Percentiles rank a stretch among this genome's conserved stretches.
phyloP scores from a whole-genome alignment of 2,113 vertebrate genomes.

The Mungos mungo region DNA sequence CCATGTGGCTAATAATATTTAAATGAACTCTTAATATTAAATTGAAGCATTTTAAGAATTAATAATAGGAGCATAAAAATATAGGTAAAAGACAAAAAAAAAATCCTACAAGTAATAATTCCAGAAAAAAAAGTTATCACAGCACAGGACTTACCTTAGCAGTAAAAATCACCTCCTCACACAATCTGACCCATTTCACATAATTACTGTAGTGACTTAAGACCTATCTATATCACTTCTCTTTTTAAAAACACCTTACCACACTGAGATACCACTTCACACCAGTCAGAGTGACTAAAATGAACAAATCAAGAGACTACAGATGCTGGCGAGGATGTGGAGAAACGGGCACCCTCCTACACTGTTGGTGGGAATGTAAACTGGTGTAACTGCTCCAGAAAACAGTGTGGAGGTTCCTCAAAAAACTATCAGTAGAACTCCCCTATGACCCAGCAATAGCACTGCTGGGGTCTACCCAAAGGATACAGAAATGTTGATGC shows the following conservation, averaged over 20 bases:
- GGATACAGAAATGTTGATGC: no score
- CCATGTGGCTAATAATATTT: background rate
- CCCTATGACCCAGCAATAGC: no score
- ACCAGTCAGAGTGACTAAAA: no score
- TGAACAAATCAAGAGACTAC: no score
- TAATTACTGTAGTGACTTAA: background rate
- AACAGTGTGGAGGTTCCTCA: no score
- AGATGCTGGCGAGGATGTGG: no score
- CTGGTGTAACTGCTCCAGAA: no score
- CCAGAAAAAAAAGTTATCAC: background rate
- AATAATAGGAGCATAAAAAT: background rate
- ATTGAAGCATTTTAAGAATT: background rate
- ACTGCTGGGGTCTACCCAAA: no score
- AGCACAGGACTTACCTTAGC: background rate
- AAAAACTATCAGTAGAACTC: no score
- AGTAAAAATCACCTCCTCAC: background rate
- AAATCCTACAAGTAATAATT: background rate
- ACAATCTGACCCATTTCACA: background rate
- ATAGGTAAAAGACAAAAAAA: background rate
- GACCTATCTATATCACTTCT: background rate
- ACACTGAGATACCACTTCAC: no score
- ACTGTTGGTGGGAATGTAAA: no score
- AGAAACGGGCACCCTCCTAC: no score
- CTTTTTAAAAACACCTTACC: background rate
- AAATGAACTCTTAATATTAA: background rate